These are phyloP conservation scores for Gnathonemus echidnorhynchus DNA, from an alignment of 2,113 vertebrate species.

Conservation along the genomic window DNA sequence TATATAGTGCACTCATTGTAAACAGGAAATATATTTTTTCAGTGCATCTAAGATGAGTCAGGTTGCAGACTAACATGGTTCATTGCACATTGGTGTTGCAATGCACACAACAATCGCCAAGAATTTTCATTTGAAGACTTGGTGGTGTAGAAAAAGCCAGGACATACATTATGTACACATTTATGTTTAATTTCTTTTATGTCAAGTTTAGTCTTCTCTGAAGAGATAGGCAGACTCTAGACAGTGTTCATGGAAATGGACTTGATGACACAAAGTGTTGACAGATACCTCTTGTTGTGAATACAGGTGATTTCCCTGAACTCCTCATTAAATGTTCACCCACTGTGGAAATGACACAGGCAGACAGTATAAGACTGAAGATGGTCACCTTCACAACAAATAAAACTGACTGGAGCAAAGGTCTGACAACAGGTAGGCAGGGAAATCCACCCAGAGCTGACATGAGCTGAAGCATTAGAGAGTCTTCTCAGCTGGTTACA, in stretches of 20 bases:
- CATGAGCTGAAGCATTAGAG: neutral
- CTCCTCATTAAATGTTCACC: slow-evolving; percentile 31
- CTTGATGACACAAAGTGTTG: slow-evolving; percentile 43
- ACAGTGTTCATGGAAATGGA: slow-evolving; percentile 39
- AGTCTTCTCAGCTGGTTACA: neutral
- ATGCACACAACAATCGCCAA: neutral
- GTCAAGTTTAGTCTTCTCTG: neutral
- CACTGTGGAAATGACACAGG: neutral
- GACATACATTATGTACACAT: neutral
- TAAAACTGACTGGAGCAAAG: neutral
- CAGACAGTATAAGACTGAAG: neutral
- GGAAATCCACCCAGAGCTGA: neutral
- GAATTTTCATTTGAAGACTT: neutral
- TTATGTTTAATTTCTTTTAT: neutral
- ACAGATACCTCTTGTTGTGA: slow-evolving; percentile 42
- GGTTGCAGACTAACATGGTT: neutral
- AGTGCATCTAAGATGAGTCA: neutral
- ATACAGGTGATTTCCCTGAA: slow-evolving; percentile 36
- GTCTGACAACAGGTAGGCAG: neutral
- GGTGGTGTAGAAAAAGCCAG: neutral
- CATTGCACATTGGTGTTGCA: neutral
- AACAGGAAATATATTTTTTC: neutral
- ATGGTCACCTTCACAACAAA: neutral
- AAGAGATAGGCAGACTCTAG: slow-evolving; percentile 14
- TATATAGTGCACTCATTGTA: neutral